These are phyloP conservation scores for Dendrolimus pini DNA, from an alignment of 2,888 invertebrate species.

Conservation along the genomic window DNA sequence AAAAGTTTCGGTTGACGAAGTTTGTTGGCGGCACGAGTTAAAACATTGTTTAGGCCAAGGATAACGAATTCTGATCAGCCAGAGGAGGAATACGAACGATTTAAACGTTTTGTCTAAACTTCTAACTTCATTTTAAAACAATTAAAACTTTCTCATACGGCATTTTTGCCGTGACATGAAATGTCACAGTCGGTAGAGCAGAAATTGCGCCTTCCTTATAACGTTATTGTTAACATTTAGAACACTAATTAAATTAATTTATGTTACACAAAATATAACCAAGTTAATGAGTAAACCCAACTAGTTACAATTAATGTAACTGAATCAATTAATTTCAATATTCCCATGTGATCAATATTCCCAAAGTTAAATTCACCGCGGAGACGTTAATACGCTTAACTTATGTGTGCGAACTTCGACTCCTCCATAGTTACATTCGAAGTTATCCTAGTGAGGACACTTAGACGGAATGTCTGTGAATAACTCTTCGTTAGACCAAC, in stretches of 20 bases:
- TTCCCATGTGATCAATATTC: slow-evolving; percentile 46
- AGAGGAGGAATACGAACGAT: slow-evolving; percentile 13
- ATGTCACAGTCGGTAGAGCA: neutral
- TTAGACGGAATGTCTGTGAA: slow-evolving; percentile 33
- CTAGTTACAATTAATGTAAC: slow-evolving; percentile 16
- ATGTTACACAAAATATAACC: neutral
- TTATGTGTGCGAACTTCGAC: slow-evolving; percentile 55
- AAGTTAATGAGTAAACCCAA: neutral
- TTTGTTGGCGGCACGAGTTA: slow-evolving; percentile 35
- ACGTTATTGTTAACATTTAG: slow-evolving; percentile 1
- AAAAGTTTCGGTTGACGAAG: slow-evolving; percentile 55
- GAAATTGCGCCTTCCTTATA: neutral
- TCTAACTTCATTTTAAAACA: neutral
- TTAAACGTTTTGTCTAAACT: slow-evolving; percentile 9
- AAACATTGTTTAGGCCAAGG: slow-evolving; percentile 43
- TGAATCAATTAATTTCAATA: slow-evolving; percentile 48
- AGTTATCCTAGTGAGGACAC: slow-evolving; percentile 46
- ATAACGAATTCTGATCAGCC: slow-evolving; percentile 38
- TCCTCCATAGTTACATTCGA: slow-evolving; percentile 47
- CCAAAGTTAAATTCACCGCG: slow-evolving; percentile 44
- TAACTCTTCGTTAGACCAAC: slow-evolving; percentile 35
- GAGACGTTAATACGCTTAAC: slow-evolving; percentile 59
- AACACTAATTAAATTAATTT: slow-evolving; percentile 2
- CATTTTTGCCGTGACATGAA: neutral
- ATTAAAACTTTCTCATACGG: neutral